Conservation (phyloP, 2,113 vertebrate species). For the Thamnaconus septentrionalis region DNA sequence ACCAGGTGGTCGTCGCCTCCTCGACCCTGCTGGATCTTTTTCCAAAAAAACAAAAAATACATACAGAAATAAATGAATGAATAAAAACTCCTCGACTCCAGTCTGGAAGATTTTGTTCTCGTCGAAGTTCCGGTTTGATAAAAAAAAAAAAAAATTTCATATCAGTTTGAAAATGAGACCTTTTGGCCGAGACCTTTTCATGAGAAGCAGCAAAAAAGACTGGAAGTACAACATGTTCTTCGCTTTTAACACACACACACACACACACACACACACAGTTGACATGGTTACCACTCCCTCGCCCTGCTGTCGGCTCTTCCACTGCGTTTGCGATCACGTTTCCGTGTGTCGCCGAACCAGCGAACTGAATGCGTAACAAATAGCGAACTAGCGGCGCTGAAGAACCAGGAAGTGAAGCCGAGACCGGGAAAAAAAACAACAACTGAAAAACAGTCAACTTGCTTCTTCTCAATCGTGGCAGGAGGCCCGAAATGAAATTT, state of each 20-base stretch:
- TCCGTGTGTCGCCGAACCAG: slow-evolving; percentile 1
- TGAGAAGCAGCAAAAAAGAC: not conserved
- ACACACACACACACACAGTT: not conserved
- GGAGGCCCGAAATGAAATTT: too few relatives aligned
- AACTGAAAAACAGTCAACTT: slow-evolving; percentile 11
- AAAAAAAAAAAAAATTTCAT: too few relatives aligned
- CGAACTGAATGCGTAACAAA: not conserved
- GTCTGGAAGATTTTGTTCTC: too few relatives aligned
- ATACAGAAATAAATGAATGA: too few relatives aligned
- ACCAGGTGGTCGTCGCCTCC: too few relatives aligned
- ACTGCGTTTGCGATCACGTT: not conserved
- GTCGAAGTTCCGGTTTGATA: too few relatives aligned
- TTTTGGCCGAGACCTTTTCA: not conserved
- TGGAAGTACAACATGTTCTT: not conserved
- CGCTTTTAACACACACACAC: not conserved
- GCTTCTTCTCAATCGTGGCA: too few relatives aligned
- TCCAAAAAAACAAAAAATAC: too few relatives aligned
- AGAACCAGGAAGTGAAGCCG: not conserved
- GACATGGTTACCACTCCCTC: slow-evolving; percentile 25
- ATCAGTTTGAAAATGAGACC: not conserved
- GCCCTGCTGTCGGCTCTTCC: not conserved
- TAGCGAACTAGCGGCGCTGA: not conserved
- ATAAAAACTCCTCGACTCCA: too few relatives aligned
- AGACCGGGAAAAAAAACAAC: not conserved
- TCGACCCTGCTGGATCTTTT: too few relatives aligned